Percentiles rank a stretch among this genome's conserved stretches.
phyloP scores from a whole-genome alignment of 2,797 vertebrate species.

The Tragopan temminckii region DNA sequence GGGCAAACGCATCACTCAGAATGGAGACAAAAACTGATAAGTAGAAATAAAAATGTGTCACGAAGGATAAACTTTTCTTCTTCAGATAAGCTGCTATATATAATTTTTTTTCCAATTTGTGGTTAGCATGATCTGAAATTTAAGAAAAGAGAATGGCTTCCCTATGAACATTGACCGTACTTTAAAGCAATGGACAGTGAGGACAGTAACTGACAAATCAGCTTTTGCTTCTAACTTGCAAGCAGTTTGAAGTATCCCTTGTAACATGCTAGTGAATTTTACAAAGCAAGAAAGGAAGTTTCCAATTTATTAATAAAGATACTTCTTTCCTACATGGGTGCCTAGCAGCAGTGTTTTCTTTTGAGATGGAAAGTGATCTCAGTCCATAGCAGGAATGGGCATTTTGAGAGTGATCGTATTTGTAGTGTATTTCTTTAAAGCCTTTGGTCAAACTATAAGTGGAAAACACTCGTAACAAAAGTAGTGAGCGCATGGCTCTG shows the following conservation, averaged over 20 bases:
- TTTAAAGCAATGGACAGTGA: neutral
- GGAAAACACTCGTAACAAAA: neutral
- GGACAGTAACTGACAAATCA: neutral
- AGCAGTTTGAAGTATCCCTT: neutral
- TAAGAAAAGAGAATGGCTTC: neutral
- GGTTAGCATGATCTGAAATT: neutral
- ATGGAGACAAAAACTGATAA: neutral
- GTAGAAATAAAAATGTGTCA: neutral
- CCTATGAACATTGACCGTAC: neutral
- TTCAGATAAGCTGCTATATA: neutral
- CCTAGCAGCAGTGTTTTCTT: neutral
- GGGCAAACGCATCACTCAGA: neutral
- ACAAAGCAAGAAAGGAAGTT: neutral
- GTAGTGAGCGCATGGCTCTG: neutral
- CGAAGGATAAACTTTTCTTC: neutral
- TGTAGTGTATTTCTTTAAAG: neutral
- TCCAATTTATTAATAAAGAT: rapidly evolving
- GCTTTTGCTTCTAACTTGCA: neutral
- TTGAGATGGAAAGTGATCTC: neutral
- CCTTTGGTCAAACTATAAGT: neutral
- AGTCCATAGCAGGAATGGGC: neutral
- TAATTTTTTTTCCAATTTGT: neutral
- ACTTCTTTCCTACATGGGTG: neutral
- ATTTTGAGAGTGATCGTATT: neutral
- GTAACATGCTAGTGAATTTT: neutral